Evolutionary conservation across 2,113 vertebrate species (phyloP).

Genomic region (Syngnathus floridae): DNA sequence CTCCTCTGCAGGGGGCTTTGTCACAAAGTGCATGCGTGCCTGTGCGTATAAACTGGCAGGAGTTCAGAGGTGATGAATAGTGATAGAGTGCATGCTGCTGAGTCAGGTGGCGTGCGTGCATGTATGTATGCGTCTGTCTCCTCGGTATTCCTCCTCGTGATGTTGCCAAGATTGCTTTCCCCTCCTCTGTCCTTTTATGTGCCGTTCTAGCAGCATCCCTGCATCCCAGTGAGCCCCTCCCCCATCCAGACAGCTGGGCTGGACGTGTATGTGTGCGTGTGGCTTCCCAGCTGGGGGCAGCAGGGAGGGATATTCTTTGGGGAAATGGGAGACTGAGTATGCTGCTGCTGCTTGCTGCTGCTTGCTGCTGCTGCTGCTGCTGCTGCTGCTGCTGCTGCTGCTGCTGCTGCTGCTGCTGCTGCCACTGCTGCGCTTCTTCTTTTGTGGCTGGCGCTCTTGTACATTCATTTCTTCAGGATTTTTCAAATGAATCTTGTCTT

Average conservation of each 20-base stretch:
- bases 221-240: slow-evolving; percentile 60
- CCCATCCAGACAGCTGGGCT: slow-evolving; percentile 50
- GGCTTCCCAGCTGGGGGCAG: slow-evolving; percentile 56
- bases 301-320: slow-evolving; percentile 64
- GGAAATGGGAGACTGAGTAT: slow-evolving; percentile 57
- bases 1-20: slow-evolving; percentile 44
- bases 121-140: neutral
- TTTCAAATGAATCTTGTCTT: slow-evolving; percentile 6
- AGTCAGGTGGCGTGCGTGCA: slow-evolving; percentile 8
- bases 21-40: slow-evolving; percentile 28
- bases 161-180: slow-evolving; percentile 2
- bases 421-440: slow-evolving; percentile 45
- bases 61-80: slow-evolving; percentile 34
- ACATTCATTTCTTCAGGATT: neutral
- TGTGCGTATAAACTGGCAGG: slow-evolving; percentile 21
- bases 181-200: slow-evolving; percentile 27
- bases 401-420: too few relatives aligned
- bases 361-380: too few relatives aligned
- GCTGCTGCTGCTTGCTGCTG: slow-evolving; percentile 15
- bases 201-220: slow-evolving; percentile 54
- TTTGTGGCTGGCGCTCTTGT: slow-evolving; percentile 29
- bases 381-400: too few relatives aligned
- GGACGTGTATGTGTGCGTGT: slow-evolving; percentile 17
- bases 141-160: neutral
- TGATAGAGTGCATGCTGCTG: slow-evolving; percentile 4